Percentiles rank a stretch among this genome's conserved stretches.
phyloP scores from a whole-genome alignment of 1,140 invertebrate species.

The Anastatus disparis region DNA sequence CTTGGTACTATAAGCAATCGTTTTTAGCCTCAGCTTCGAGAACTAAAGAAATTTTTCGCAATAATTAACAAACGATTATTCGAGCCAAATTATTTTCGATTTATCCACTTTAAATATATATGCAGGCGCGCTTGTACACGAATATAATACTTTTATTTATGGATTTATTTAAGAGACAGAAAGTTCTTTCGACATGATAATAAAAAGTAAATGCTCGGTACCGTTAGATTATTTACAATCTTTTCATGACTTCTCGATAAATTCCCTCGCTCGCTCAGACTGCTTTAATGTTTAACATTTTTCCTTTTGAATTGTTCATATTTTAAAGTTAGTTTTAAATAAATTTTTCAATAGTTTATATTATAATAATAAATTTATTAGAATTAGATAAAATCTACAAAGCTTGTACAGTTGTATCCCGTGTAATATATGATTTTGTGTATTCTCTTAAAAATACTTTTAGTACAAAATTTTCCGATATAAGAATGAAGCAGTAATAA shows the following conservation, averaged over 20 bases:
- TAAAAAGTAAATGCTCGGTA: neutral
- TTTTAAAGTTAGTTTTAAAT: neutral
- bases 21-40: neutral
- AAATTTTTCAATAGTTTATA: neutral
- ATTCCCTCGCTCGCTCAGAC: neutral
- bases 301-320: too few species aligned
- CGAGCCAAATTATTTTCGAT: neutral
- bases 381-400: too few species aligned
- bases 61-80: neutral
- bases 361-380: too few species aligned
- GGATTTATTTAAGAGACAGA: neutral
- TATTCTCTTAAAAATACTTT: too few species aligned
- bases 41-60: neutral
- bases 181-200: neutral
- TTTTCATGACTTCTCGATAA: slow-evolving; percentile 3
- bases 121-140: too few species aligned
- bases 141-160: slow-evolving; percentile 7
- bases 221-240: slow-evolving; percentile 6
- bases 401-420: too few species aligned
- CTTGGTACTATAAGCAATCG: too few species aligned
- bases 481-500: too few species aligned
- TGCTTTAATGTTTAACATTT: too few species aligned
- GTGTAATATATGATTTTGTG: too few species aligned
- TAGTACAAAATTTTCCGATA: too few species aligned
- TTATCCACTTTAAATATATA: neutral